Conservation (phyloP, 2,113 vertebrate species). For the Copsychus sechellarum region DNA sequence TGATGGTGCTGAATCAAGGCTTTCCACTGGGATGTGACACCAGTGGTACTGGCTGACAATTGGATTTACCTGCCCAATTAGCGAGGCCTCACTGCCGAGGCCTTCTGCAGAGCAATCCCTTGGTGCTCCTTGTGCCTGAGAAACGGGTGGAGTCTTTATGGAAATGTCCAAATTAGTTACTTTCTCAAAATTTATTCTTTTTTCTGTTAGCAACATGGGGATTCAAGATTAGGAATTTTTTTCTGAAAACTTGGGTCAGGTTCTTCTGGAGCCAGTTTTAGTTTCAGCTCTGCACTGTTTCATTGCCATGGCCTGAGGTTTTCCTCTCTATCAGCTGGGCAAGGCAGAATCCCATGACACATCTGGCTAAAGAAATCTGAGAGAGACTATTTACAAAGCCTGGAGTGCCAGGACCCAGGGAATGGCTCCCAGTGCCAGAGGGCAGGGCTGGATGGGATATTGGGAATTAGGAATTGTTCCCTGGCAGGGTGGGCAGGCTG, state of each 20-base stretch:
- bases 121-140: neutral
- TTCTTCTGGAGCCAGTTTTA: neutral
- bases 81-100: neutral
- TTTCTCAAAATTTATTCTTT: neutral
- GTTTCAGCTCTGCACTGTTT: neutral
- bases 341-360: neutral
- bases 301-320: neutral
- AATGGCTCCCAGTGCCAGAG: neutral
- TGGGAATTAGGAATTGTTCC: neutral
- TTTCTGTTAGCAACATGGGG: neutral
- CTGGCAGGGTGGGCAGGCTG: neutral
- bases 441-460: fast-evolving
- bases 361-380: neutral
- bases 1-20: neutral
- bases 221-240: neutral
- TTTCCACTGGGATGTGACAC: neutral
- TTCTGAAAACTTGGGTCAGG: neutral
- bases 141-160: neutral
- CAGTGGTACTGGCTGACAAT: neutral
- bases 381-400: neutral
- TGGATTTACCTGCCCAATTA: neutral
- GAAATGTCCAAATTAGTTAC: neutral
- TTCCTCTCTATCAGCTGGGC: neutral
- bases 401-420: fast-evolving
- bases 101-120: neutral